A percentile compares a stretch with the other conserved stretches of the same genome.
Evolutionary conservation across 2,797 vertebrate genomes (phyloP).

Genomic region (Esox lucius): DNA sequence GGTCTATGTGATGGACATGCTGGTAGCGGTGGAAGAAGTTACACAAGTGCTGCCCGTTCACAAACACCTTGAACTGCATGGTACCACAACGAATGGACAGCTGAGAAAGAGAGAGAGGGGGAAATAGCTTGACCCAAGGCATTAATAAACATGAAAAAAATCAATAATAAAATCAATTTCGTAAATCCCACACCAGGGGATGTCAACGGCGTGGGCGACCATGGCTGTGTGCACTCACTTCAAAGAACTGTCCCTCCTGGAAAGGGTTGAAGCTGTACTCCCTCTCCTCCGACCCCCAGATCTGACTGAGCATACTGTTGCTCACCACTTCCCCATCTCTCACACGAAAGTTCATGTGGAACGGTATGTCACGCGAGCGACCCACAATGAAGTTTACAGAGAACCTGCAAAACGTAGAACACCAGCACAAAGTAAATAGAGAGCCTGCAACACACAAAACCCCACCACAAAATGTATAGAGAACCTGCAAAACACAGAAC

Average conservation of each 20-base stretch:
- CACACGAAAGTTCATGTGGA: constrained; percentile 78
- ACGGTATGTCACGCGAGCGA: constrained; percentile 60
- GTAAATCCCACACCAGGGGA: too few relatives aligned
- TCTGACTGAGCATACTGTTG: constrained; percentile 72
- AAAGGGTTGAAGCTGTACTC: constrained; percentile 74
- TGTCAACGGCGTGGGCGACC: background rate
- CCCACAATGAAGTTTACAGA: constrained; percentile 74
- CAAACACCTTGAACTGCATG: constrained; percentile 79
- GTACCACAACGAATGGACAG: constrained; percentile 81
- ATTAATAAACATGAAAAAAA: too few relatives aligned
- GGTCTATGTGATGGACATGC: constrained; percentile 69
- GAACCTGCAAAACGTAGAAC: constrained; percentile 62
- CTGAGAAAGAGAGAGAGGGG: constrained; percentile 47
- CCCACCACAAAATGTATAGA: too few relatives aligned
- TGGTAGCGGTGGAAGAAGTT: constrained; percentile 73
- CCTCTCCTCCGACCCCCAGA: constrained; percentile 80
- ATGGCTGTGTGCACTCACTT: constrained; percentile 68
- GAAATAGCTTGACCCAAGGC: too few relatives aligned
- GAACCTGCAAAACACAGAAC: background rate
- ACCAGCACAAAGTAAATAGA: background rate
- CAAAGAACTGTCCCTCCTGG: constrained; percentile 79
- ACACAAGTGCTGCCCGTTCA: constrained; percentile 79
- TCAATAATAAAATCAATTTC: too few relatives aligned
- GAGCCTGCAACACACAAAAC: too few relatives aligned
- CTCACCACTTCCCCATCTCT: constrained; percentile 68